These are phyloP conservation scores for Cyprinodon brontotheroides DNA, from an alignment of 2,113 vertebrate species.

Conservation along the genomic window DNA sequence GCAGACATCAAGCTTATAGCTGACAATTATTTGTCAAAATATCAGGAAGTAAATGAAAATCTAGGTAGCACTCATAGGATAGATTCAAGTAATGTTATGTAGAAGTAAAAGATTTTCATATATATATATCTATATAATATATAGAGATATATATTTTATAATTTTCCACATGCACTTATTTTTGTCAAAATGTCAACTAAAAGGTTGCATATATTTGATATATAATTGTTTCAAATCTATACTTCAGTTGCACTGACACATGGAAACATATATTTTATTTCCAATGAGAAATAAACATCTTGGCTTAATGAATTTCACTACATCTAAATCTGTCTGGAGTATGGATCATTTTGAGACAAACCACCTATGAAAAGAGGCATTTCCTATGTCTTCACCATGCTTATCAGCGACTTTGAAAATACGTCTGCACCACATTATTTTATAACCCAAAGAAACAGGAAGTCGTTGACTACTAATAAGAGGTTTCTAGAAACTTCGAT, in stretches of 20 bases:
- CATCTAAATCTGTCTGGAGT: background rate
- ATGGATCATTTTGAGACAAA: background rate
- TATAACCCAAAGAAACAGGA: background rate
- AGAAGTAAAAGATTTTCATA: background rate
- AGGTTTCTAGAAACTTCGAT: background rate
- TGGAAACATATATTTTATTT: background rate
- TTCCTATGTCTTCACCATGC: background rate
- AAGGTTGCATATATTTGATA: no score
- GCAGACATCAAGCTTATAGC: background rate
- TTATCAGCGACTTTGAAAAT: background rate
- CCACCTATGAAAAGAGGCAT: background rate
- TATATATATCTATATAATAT: no score
- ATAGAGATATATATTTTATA: no score
- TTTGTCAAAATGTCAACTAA: no score
- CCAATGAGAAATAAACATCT: background rate
- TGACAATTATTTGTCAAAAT: background rate
- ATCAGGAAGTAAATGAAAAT: background rate
- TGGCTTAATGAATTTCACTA: background rate
- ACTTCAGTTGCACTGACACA: background rate
- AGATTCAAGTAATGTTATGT: background rate
- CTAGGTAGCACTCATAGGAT: no score
- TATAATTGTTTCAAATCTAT: no score
- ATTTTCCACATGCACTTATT: no score
- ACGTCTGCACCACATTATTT: background rate
- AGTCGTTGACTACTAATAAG: background rate